Evolutionary conservation across 2,888 invertebrate genomes (phyloP).

Genomic region (Tenthredo notha): DNA sequence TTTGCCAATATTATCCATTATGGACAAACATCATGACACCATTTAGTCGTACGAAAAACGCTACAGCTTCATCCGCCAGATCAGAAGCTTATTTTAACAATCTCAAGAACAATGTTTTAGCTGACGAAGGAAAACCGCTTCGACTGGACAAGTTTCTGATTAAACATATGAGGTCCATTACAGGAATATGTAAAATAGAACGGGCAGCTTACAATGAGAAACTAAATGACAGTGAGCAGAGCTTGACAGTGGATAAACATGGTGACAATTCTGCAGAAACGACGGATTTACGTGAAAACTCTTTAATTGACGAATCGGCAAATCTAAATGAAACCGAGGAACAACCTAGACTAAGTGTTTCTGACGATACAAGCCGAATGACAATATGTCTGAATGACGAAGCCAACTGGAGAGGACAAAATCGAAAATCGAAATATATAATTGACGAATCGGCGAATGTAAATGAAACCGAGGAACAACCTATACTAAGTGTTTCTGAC

Average conservation of each 20-base stretch:
- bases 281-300: neutral
- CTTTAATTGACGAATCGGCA: neutral
- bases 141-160: constrained; percentile 22
- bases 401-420: constrained; percentile 27
- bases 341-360: neutral
- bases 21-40: constrained; percentile 29
- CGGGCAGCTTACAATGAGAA: constrained; percentile 18
- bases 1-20: constrained; percentile 20
- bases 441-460: neutral
- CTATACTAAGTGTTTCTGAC: neutral
- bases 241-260: neutral
- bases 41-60: constrained; percentile 6
- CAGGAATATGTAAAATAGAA: constrained; percentile 15
- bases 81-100: constrained; percentile 27
- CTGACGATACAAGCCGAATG: neutral
- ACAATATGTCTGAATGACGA: neutral
- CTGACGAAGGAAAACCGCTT: neutral
- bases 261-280: constrained; percentile 1
- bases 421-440: neutral
- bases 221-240: neutral
- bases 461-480: neutral
- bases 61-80: constrained; percentile 5
- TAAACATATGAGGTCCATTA: constrained; percentile 22
- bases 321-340: constrained; percentile 10
- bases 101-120: constrained; percentile 9